These are phyloP conservation scores for Pongo abelii DNA, from an alignment of 2,113 vertebrate genomes.

Conservation along the genomic window DNA sequence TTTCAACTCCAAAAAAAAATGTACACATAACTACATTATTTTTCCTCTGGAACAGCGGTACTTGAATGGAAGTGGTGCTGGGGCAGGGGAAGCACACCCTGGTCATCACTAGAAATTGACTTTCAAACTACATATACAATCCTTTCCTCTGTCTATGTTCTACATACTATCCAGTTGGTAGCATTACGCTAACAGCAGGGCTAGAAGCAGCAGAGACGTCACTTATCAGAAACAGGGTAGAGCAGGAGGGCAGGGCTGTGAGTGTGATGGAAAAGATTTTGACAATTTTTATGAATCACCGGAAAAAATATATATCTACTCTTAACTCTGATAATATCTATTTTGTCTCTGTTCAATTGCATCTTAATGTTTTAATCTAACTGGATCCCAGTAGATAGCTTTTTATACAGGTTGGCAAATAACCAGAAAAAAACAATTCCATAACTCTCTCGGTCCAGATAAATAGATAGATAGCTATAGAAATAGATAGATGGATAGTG, in stretches of 20 bases:
- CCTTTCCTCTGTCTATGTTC: background rate
- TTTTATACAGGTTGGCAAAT: background rate
- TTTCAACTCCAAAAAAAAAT: too few relatives aligned
- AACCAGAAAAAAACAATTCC: background rate
- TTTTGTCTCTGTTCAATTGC: too few relatives aligned
- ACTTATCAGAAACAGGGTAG: background rate
- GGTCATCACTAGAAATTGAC: background rate
- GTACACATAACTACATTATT: too few relatives aligned
- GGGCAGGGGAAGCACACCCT: too few relatives aligned
- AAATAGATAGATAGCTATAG: too few relatives aligned
- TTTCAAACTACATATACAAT: background rate
- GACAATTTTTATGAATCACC: background rate
- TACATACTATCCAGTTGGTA: accelerated
- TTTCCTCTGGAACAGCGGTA: too few relatives aligned
- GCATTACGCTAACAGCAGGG: accelerated
- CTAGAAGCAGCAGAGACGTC: background rate
- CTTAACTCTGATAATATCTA: background rate
- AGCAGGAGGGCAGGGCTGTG: background rate
- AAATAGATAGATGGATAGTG: too few relatives aligned
- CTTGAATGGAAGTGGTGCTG: too few relatives aligned
- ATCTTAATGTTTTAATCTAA: background rate
- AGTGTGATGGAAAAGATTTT: too few relatives aligned
- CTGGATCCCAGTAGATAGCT: background rate
- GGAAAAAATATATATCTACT: background rate
- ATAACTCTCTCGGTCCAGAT: too few relatives aligned